Base-by-base conservation (phyloP, 1,140 invertebrate genomes). In the Drosophila quadrilineata region DNA sequence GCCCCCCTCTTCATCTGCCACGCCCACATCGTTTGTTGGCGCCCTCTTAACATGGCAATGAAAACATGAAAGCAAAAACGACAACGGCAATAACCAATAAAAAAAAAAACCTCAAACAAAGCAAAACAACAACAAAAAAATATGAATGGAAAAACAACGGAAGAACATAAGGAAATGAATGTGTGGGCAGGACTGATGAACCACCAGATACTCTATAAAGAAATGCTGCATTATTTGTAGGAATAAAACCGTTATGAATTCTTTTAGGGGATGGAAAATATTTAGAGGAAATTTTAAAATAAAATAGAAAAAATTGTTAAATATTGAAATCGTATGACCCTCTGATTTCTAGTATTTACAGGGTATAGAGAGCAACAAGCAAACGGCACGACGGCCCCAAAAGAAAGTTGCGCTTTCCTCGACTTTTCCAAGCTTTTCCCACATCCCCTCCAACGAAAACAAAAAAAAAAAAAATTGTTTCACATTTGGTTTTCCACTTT, bases 21-120 rank as follows among this genome's bases (percentile, higher is more conserved):
- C 19, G 24, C 45, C 2, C 17, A 36, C 31, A 31, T 36, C 17
- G 12, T 12, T 35, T 50, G 45, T 46, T 57, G 54, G 12, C 57
- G 50, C 52, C 56, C 58, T 77, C 75, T 77, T 85, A 75, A 77
- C 69, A 72, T 72, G 67, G 77, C 77, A 84, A 84, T 84, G 77
- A 84, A 84, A 84, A 84, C 77, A 85, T 84, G 70, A 84, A 84
- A 84, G 77, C 69, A 77, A 85, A 85, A 84, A 66, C 40, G n/a
- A 48, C 38, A 41, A 38, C 40, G 68, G 59, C 50, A 72, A 71
- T 70, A 71, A 65, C 41, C 72, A 46, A 63, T 65, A 67, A 62
- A 52, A 35, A 54, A 64, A 75, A 52, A 49, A 64, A 57, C 50
- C 38, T n/a, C n/a, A n/a, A n/a, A n/a, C n/a, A n/a, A n/a, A n/a